Conservation (phyloP, 2,797 vertebrate species). For the Heliangelus exortis region DNA sequence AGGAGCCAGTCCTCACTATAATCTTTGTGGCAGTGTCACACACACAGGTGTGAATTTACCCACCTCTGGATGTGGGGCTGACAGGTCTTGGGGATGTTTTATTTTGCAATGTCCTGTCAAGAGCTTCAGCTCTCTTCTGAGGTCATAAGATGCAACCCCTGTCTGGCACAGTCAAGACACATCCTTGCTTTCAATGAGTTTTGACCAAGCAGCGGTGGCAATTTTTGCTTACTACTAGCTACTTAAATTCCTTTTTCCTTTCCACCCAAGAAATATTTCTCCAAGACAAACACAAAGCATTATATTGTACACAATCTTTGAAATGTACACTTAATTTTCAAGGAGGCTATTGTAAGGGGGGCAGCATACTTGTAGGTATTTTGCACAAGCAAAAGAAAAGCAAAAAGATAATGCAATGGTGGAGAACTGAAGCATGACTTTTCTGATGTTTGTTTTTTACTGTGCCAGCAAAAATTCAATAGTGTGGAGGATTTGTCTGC, state of each 20-base stretch:
- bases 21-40: neutral
- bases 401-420: conserved; percentile 15
- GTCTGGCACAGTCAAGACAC: neutral
- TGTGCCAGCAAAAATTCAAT: conserved; percentile 35
- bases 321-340: conserved; percentile 43
- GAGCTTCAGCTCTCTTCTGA: neutral
- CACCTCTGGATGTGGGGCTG: neutral
- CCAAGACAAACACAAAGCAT: neutral
- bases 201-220: neutral
- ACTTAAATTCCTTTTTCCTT: conserved; percentile 5
- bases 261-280: conserved; percentile 33
- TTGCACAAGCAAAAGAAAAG: conserved; percentile 28
- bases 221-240: neutral
- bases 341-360: conserved; percentile 29
- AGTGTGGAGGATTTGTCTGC: conserved; percentile 21
- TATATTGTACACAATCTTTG: conserved; percentile 28
- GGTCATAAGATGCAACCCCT: neutral
- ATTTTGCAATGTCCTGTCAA: neutral
- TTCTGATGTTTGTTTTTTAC: conserved; percentile 22
- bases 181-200: neutral
- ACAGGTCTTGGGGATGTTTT: neutral
- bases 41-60: neutral
- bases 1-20: neutral
- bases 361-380: conserved; percentile 30
- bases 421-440: conserved; percentile 55